These are phyloP conservation scores for Geococcyx californianus DNA, from an alignment of 2,113 vertebrate genomes.

Conservation along the genomic window DNA sequence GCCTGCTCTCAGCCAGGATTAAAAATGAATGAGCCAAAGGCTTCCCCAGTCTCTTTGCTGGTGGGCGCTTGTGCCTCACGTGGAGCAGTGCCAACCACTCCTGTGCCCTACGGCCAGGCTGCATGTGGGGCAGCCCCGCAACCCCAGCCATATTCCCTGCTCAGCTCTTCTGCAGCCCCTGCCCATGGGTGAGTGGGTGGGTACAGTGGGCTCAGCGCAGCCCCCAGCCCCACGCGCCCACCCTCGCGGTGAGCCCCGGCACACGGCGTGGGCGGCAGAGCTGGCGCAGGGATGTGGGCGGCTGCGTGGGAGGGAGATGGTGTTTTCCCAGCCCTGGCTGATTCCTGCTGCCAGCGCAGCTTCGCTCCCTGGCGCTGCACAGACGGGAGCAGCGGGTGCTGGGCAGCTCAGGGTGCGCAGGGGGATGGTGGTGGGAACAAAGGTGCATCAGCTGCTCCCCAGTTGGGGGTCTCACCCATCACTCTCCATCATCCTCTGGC, in stretches of 20 bases:
- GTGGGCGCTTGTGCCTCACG: not conserved
- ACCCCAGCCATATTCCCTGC: not conserved
- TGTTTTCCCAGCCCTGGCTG: conserved; percentile 38
- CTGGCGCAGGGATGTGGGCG: not conserved
- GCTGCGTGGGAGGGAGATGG: conserved; percentile 9
- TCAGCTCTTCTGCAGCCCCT: not conserved
- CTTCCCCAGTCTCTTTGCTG: not conserved
- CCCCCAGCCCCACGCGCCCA: not conserved
- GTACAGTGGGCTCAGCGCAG: not conserved
- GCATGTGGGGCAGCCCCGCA: not conserved
- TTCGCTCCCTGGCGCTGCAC: not conserved
- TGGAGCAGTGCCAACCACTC: not conserved
- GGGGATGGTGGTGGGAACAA: not conserved
- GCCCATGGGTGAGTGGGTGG: not conserved
- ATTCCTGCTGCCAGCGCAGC: not conserved
- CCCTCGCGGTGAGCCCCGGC: not conserved
- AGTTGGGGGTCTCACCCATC: not conserved
- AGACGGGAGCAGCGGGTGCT: rapidly evolving
- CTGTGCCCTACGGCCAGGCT: not conserved
- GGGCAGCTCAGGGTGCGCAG: not conserved
- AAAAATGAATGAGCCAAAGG: not conserved
- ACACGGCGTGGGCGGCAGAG: not conserved
- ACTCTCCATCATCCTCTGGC: rapidly evolving
- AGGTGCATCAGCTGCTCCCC: not conserved
- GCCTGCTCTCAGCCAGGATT: not conserved